Percentiles rank a stretch among this genome's conserved stretches.
phyloP scores from a whole-genome alignment of 2,113 vertebrate species.

The Haemorhous mexicanus region DNA sequence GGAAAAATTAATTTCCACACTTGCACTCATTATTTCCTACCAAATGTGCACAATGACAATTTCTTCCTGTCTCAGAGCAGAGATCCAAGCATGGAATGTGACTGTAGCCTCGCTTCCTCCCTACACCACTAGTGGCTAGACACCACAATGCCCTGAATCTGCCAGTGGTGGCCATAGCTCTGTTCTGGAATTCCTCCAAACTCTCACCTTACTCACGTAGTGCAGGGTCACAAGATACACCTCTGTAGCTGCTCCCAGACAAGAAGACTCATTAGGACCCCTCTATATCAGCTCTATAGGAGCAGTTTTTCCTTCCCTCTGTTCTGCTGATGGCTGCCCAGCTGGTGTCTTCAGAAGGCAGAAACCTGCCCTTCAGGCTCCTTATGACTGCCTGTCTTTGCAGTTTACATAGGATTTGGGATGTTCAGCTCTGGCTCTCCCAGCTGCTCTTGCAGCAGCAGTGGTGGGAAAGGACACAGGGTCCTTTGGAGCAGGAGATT shows the following conservation, averaged over 20 bases:
- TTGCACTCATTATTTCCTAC: neutral
- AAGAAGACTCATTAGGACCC: neutral
- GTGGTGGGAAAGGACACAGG: neutral
- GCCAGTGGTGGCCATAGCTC: neutral
- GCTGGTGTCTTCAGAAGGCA: neutral
- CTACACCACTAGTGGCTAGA: neutral
- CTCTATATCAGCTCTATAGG: neutral
- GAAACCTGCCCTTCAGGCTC: neutral
- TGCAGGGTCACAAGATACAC: neutral
- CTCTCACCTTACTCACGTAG: neutral
- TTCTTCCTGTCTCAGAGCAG: neutral
- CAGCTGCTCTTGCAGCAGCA: neutral
- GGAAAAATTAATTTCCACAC: neutral
- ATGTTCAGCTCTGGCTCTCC: neutral
- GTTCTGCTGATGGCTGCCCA: neutral
- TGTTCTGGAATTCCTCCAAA: neutral
- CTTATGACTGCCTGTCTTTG: neutral
- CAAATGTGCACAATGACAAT: neutral
- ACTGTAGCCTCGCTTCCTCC: neutral
- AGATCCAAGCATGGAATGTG: neutral
- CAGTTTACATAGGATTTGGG: neutral
- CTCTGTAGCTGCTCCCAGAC: neutral
- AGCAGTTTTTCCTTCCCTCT: neutral
- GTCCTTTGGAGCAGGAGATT: neutral
- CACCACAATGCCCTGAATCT: neutral